Conservation (phyloP, 2,888 invertebrate species). For the Antheraea assamensis region DNA sequence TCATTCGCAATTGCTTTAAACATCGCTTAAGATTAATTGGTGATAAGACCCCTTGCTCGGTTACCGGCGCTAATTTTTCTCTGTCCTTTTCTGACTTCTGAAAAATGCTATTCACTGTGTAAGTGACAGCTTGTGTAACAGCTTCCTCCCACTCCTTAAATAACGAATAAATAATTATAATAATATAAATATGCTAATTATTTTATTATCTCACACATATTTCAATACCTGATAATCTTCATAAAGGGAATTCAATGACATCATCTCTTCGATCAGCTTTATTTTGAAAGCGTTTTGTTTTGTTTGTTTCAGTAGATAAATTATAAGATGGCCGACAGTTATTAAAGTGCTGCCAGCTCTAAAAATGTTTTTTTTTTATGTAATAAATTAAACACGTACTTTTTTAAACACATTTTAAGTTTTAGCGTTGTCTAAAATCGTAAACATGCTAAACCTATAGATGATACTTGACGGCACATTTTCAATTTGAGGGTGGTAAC, state of each 20-base stretch:
- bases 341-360: conserved; percentile 63
- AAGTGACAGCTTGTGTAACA: conserved; percentile 85
- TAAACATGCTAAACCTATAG: too few species aligned
- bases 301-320: conserved; percentile 54
- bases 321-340: conserved; percentile 58
- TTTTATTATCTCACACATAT: neutral
- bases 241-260: conserved; percentile 62
- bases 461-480: too few species aligned
- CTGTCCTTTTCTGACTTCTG: conserved; percentile 85
- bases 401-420: neutral
- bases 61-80: conserved; percentile 79
- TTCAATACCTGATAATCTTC: conserved; percentile 59
- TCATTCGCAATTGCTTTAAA: conserved; percentile 64
- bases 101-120: conserved; percentile 83
- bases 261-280: conserved; percentile 67
- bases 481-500: too few species aligned
- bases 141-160: conserved; percentile 91
- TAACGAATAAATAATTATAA: neutral
- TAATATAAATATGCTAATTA: neutral
- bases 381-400: neutral
- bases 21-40: conserved; percentile 71
- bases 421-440: too few species aligned
- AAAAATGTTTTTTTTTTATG: conserved; percentile 29
- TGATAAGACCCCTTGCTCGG: conserved; percentile 71
- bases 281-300: conserved; percentile 57